Percentiles rank a stretch among this genome's conserved stretches.
Conservation (phyloP, 2,797 vertebrate species). For the Simalia tracyae region DNA sequence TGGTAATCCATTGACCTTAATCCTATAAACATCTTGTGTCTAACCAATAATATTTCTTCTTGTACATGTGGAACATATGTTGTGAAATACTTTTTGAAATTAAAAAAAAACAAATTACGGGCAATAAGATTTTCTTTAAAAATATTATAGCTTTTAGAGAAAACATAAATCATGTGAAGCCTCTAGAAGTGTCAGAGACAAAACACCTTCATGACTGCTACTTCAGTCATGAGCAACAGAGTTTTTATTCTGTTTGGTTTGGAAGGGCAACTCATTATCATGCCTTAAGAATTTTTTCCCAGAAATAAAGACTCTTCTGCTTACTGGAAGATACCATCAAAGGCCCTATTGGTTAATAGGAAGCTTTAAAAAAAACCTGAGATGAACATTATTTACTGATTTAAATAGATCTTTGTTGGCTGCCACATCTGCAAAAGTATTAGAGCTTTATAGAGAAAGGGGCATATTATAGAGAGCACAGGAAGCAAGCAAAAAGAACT, state of each 20-base stretch:
- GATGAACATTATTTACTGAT: background rate
- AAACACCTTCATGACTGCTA: background rate
- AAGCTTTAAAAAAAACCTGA: background rate
- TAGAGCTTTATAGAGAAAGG: background rate
- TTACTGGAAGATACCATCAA: background rate
- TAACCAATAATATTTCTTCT: background rate
- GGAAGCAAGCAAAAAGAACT: too few species aligned
- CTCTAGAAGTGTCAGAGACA: too few species aligned
- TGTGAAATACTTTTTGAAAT: background rate
- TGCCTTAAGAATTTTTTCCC: background rate
- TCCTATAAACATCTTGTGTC: too few species aligned
- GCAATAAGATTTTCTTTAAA: background rate
- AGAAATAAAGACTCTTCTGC: background rate
- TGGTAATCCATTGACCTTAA: too few species aligned
- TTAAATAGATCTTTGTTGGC: background rate
- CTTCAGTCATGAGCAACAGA: background rate
- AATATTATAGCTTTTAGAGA: background rate
- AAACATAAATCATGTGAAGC: background rate
- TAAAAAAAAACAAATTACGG: too few species aligned
- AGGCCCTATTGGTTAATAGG: background rate
- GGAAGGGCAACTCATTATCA: background rate
- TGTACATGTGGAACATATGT: background rate
- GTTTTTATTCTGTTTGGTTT: background rate
- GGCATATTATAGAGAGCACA: background rate
- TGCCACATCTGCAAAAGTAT: background rate